Conservation (phyloP, 2,113 vertebrate species). For the Macquaria australasica region DNA sequence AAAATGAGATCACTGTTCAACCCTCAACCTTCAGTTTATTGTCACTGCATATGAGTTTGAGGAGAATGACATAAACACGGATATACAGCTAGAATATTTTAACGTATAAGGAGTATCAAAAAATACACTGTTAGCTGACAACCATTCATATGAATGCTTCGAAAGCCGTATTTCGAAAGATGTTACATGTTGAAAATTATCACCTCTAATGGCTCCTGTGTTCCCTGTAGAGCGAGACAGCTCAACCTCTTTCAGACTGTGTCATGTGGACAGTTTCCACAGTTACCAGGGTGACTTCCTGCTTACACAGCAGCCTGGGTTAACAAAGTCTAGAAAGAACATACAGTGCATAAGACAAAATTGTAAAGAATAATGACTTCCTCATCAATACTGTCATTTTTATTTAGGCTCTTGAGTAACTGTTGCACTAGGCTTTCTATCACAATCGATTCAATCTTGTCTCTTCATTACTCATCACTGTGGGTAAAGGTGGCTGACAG, state of each 20-base stretch:
- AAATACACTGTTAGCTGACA: no score
- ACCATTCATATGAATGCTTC: neutral
- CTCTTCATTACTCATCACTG: conserved; percentile 1
- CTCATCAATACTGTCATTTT: neutral
- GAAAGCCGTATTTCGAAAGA: neutral
- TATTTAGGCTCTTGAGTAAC: neutral
- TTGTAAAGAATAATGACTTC: neutral
- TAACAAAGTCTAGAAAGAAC: neutral
- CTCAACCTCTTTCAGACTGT: neutral
- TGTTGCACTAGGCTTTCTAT: neutral
- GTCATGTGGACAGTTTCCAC: neutral
- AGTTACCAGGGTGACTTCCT: neutral
- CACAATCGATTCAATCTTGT: neutral
- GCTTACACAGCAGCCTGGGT: neutral
- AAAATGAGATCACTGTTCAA: no score
- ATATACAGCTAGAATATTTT: no score
- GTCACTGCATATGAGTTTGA: no score
- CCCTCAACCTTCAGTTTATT: no score
- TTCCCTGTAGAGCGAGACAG: neutral
- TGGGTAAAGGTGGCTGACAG: conserved; percentile 1
- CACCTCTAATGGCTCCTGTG: neutral
- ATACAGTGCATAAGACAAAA: neutral
- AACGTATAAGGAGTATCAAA: no score
- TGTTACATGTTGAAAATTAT: neutral
- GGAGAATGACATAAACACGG: no score